Base-by-base conservation (phyloP, 2,113 vertebrate genomes). In the Chelonoidis abingdonii region DNA sequence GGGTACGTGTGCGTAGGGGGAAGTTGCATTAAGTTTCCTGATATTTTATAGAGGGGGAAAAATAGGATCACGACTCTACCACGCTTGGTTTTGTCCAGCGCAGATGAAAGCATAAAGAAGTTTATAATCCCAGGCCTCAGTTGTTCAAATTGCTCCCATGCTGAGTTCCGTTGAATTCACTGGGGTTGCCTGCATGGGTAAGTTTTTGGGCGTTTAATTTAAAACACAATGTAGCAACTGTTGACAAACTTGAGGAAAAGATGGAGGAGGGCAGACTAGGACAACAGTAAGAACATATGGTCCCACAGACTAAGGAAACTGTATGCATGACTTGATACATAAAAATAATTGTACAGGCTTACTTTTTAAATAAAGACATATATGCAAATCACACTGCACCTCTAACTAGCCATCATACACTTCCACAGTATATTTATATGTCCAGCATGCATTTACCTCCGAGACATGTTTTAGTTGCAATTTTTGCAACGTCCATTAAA, bases 281-380 rank as follows among this genome's bases (percentile, higher is more conserved):
- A 3, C 7, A 80, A 12, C n/a, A 82, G 1, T 11, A 79, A 0
- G 0, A 91, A 84, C 7, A 7, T 4, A 69, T 12, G 4, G 57
- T 19, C 62, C 7, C 8, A n/a, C 2, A 53, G 1, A 6, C 35
- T 8, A 86, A 83, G 27, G 83, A 13, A 21, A 0, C 80, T 8
- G 17, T 89, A 84, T 49, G 86, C 83, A 92, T 38, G 4, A 54
- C 38, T 5, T 85, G 7, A 95, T 53, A 5, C 41, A 52, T 86
- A 91, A 90, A 87, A 86, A 27, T 7, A 38, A 81, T 41, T 22
- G 38, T 12, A 41, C 22, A 93, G 27, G 13, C 88, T 62, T 35
- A 17, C 10, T 88, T 78, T 95, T 17, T 89, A 93, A 84, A 1
- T 1, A 41, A 4, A 21, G 2, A 6, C 12, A 11, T 59, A 24